phyloP scores from a whole-genome alignment of 1,140 invertebrate species.

The Anagrus nilaparvatae region DNA sequence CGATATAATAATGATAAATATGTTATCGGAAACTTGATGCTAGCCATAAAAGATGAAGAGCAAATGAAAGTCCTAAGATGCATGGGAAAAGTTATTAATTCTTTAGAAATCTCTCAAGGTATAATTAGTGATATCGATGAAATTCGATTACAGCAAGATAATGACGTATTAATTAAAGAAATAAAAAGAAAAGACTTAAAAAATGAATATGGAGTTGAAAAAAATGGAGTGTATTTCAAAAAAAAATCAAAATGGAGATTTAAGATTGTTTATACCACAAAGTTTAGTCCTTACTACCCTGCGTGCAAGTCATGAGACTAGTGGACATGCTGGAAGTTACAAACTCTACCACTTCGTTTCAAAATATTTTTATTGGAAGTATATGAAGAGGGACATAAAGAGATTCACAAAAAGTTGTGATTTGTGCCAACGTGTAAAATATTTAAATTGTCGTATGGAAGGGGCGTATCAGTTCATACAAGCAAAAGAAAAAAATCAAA shows the following conservation, averaged over 20 bases:
- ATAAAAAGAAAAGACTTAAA: background rate
- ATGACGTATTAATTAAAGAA: background rate
- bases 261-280: background rate
- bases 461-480: constrained; percentile 1
- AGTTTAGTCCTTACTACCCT: background rate
- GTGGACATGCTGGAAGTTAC: background rate
- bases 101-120: too few relatives aligned
- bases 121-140: too few relatives aligned
- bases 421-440: constrained; percentile 7
- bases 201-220: constrained; percentile 11
- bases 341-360: constrained; percentile 1
- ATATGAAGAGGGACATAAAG: constrained; percentile 5
- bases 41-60: too few relatives aligned
- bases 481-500: constrained; percentile 5
- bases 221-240: constrained; percentile 2
- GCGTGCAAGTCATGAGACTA: background rate
- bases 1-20: too few relatives aligned
- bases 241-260: constrained; percentile 11
- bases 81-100: too few relatives aligned
- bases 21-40: too few relatives aligned
- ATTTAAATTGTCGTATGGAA: constrained; percentile 2
- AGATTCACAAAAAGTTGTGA: constrained; percentile 3
- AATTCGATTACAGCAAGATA: background rate
- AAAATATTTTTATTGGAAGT: constrained; percentile 3
- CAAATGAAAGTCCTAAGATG: too few relatives aligned